phyloP scores from a whole-genome alignment of 2,113 vertebrate species.

The Eclectus roratus region DNA sequence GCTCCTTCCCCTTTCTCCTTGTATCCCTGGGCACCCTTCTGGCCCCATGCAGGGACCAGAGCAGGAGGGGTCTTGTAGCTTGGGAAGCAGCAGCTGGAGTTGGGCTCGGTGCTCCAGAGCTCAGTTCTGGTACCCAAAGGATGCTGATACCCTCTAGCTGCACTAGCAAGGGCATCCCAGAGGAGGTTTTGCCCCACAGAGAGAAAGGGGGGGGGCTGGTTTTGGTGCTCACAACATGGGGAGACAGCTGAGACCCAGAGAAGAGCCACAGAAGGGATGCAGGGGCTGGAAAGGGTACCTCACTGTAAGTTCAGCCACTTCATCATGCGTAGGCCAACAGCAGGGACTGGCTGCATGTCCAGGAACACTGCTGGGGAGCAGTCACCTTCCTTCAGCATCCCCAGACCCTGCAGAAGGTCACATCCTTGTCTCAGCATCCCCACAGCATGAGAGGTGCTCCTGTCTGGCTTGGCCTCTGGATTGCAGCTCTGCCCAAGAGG shows the following conservation, averaged over 20 bases:
- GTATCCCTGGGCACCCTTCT: fast-evolving
- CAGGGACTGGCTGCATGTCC: background rate
- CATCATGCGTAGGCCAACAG: background rate
- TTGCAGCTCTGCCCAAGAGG: background rate
- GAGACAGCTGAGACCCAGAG: fast-evolving
- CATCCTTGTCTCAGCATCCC: background rate
- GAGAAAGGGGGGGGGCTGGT: fast-evolving
- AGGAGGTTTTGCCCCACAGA: background rate
- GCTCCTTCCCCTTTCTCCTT: background rate
- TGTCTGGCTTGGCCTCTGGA: background rate
- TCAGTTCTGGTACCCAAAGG: background rate
- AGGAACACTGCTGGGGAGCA: fast-evolving
- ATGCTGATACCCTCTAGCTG: background rate
- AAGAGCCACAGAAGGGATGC: background rate
- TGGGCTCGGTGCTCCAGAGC: background rate
- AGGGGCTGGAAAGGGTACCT: background rate
- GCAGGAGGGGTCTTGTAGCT: fast-evolving
- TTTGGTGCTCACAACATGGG: background rate
- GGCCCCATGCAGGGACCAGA: fast-evolving
- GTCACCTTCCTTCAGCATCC: background rate
- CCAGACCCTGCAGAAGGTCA: fast-evolving
- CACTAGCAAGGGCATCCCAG: background rate
- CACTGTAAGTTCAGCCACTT: background rate
- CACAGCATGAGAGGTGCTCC: background rate
- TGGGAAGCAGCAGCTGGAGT: background rate